These are phyloP conservation scores for Plecotus auritus DNA, from an alignment of 2,113 vertebrate genomes.

Conservation along the genomic window DNA sequence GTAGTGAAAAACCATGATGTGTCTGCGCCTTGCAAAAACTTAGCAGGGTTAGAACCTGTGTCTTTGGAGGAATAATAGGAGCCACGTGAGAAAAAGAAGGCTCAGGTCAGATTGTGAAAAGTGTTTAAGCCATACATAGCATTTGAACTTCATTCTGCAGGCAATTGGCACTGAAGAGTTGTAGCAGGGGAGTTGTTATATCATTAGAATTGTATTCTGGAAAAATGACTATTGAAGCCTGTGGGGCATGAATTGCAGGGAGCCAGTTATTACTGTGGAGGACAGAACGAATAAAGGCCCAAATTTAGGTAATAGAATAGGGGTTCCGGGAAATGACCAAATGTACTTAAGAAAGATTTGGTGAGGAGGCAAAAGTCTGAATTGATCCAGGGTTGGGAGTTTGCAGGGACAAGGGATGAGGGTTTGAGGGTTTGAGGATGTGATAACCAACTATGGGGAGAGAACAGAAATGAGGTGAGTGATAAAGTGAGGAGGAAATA, in stretches of 20 bases:
- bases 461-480: neutral
- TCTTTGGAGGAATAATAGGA: neutral
- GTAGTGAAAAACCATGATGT: neutral
- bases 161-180: neutral
- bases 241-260: neutral
- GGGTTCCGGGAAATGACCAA: neutral
- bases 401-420: neutral
- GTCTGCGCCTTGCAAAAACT: neutral
- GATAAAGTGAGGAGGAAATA: neutral
- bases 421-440: neutral
- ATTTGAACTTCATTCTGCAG: neutral
- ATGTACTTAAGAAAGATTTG: neutral
- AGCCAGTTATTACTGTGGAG: neutral
- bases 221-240: neutral
- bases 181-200: neutral
- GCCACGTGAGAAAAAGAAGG: neutral
- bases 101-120: neutral
- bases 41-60: neutral
- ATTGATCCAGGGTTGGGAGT: neutral
- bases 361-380: neutral
- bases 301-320: neutral
- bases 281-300: slow-evolving; percentile 13
- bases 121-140: neutral
- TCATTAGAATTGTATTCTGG: neutral
- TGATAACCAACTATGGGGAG: neutral